phyloP scores from a whole-genome alignment of 2,797 vertebrate species.

The Lates japonicus region DNA sequence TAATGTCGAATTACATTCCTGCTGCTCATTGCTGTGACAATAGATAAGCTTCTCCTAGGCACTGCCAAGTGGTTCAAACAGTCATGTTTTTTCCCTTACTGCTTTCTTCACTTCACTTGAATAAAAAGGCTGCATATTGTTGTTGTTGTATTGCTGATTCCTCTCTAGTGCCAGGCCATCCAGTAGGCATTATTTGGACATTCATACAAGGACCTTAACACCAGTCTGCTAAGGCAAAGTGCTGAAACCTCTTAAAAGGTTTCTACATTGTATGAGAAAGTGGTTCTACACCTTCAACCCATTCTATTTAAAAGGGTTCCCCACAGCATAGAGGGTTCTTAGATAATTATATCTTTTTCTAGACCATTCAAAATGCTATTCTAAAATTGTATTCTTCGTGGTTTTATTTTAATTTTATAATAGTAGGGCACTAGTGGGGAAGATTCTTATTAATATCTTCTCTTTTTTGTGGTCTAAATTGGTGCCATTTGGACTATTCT shows the following conservation, averaged over 20 bases:
- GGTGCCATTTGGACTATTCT: not conserved
- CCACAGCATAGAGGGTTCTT: not conserved
- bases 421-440: not conserved
- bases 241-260: not conserved
- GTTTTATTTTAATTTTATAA: not conserved
- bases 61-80: conserved; percentile 61
- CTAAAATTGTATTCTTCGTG: no score
- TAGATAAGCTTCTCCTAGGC: conserved; percentile 80
- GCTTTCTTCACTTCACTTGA: conserved; percentile 25
- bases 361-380: not conserved
- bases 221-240: not conserved
- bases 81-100: conserved; percentile 23
- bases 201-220: not conserved
- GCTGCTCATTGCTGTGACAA: conserved; percentile 78
- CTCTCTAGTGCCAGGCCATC: not conserved
- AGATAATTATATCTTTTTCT: not conserved
- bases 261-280: not conserved
- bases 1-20: conserved; percentile 82
- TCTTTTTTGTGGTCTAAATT: no score
- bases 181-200: not conserved
- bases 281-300: not conserved
- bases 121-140: conserved; percentile 13
- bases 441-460: no score
- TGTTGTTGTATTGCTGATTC: conserved; percentile 41
- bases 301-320: not conserved